Evolutionary conservation across 2,888 invertebrate genomes (phyloP), one percentile per base, ranked within the genome.

Genomic region (Endomychus coccineus): DNA sequence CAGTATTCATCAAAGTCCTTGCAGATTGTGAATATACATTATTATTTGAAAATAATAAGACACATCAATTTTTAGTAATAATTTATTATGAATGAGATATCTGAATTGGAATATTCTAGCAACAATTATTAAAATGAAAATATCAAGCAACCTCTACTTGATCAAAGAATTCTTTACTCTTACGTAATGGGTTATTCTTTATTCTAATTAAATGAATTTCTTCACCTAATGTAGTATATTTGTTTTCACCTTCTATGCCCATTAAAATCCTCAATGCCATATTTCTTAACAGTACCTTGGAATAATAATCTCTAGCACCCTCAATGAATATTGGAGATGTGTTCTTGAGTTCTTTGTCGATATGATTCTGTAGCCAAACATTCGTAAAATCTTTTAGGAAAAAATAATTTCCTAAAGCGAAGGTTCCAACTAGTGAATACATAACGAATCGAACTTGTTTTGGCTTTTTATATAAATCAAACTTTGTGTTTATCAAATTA

Each of bases 251-350:
- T 28, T 71, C 66, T 12, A 60, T 57, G 1, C 81, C 83, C 66
- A 84, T 67, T 6, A 87, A 58, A 39, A 69, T 66, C 48, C 83
- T 69, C 11, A 88, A 59, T 0, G 85, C 84, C 51, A 78, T 73
- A 62, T 90, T 90, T 57, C 83, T 75, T 49, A 77, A 67, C 22
- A 85, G 57, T 15, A 77, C 58, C 66, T 85, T 86, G 15, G 75
- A 73, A 58, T 88, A 90, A 66, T 75, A 90, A 58, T 81, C 78
- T 16, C 78, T 66, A 2, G 86, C 90, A 28, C 86, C 85, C 55
- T 78, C 71, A 6, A 78, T 65, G 59, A 79, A 85, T 25, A 78
- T 69, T 23, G 68, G 62, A 23, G 78, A 77, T 36, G 80, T 57
- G 16, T 70, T 59, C 43, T 74, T 72, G 12, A 89, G 65, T 43